Conservation (phyloP, 1,140 invertebrate genomes). For the Holotrichia oblita region DNA sequence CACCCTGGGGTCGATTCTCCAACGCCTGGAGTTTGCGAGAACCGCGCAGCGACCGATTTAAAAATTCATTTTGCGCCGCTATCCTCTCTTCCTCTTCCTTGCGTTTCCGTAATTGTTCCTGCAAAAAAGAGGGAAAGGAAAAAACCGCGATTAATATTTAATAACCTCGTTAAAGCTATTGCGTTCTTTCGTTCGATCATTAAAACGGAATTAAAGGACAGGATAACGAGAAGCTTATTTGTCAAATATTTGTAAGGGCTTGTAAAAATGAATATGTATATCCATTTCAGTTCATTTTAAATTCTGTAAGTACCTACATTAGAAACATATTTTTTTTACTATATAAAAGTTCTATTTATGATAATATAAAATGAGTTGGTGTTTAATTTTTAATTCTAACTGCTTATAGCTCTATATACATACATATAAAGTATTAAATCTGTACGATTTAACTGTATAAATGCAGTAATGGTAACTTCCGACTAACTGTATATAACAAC, state of each 20-base stretch:
- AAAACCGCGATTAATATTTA: constrained; percentile 25
- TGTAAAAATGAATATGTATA: too few species aligned
- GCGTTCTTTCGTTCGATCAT: background rate
- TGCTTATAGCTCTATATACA: too few species aligned
- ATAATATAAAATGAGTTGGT: too few species aligned
- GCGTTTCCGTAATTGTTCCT: constrained; percentile 89
- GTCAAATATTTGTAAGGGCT: constrained; percentile 1
- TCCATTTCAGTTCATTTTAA: too few species aligned
- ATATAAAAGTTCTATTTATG: too few species aligned
- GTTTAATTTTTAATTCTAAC: too few species aligned
- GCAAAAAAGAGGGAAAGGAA: constrained; percentile 47
- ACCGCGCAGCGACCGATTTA: constrained; percentile 91
- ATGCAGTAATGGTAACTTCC: too few species aligned
- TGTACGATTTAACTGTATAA: too few species aligned
- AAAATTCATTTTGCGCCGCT: constrained; percentile 86
- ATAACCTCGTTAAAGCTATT: constrained; percentile 4
- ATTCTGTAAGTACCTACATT: too few species aligned
- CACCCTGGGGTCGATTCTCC: constrained; percentile 71
- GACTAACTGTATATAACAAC: too few species aligned
- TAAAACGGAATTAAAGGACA: background rate
- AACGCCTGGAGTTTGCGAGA: constrained; percentile 92
- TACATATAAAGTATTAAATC: too few species aligned
- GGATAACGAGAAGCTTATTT: background rate
- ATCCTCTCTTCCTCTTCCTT: constrained; percentile 88
- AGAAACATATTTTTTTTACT: too few species aligned